Base-by-base conservation (phyloP, 2,797 vertebrate species). In the Dromococcyx pavoninus region DNA sequence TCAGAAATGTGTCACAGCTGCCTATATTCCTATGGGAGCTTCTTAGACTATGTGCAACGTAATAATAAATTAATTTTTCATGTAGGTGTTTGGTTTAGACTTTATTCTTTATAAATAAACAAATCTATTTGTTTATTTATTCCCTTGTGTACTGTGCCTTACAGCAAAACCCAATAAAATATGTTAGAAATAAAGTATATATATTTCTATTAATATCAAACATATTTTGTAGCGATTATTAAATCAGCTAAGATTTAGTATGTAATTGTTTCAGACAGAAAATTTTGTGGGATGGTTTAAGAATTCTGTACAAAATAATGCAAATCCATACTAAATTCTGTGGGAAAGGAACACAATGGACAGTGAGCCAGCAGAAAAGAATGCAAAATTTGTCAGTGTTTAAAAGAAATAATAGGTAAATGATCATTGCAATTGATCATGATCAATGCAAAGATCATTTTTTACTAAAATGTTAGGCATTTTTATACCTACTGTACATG, bases 1-100 rank as follows among this genome's bases (percentile, higher is more conserved):
- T 71, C 57, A 93, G 60, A 92, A 81, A 79, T 80, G 50, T 71
- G 84, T 92, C 22, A 35, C 61, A 96, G 78, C 53, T 85, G 62
- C 50, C 27, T 83, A 10, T 54, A 69, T 76, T 87, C 60, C 69
- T 91, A 39, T 8, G 27, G 54, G 43, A 92, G 25, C 24, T 66
- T 66, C 57, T 71, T 32, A 74, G 37, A 91, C 57, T 46, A 35
- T 2, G 1, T 74, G 50, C 30, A 89, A 88, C 39, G 21, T 43
- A 85, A 76, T 77, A 90, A 85, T 86, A 72, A 75, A 72, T 76
- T 27, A 33, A 15, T 53, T 41, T 70, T 91, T 64, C 6, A 6
- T 69, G 70, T 89, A 79, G 51, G 33, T 77, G 27, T 23, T 79
- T 88, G n/a, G 1, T 82, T 88, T 76, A 80, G 64, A 74, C 28